Evolutionary conservation across 2,113 vertebrate genomes (phyloP), one percentile per base, ranked within the genome.

Genomic region (Sylvietta virens): DNA sequence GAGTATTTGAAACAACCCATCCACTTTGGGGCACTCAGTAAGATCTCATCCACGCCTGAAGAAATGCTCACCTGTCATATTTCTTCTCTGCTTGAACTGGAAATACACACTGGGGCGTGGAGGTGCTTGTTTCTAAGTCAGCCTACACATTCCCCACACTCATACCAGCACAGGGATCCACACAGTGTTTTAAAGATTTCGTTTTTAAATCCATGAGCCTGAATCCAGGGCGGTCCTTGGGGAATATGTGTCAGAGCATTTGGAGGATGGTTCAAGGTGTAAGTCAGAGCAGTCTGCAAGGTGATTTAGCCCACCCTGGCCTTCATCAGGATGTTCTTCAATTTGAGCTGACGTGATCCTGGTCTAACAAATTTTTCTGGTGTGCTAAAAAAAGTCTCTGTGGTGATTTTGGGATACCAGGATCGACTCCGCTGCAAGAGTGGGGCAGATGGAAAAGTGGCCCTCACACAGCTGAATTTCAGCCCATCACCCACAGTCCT

Each of bases 351-450:
- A 39, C 20, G 22, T 44, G 37, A 39, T 73, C 53, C 48, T 69
- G 31, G 22, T 60, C 37, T 28, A 37, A 51, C 10, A 56, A 28
- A 85, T 60, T 18, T 10, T 71, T 33, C 17, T 37, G 37, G 35
- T 74, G 50, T 57, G 51, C 35, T 35, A 26, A 35, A 21, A 56
- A 20, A 88, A 76, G n/a, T 12, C 64, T 31, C 33, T 28, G 33
- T n/a, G 11, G 17, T 40, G 50, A 53, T 81, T 89, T 74, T 35
- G 72, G 51, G 17, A 17, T 54, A 58, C 13, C 16, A 70, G 18
- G 31, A 47, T 30, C 0, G 0, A 15, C 4, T 28, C 21, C 3
- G 40, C 39, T 83, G 76, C 33, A 73, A 2, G 13, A 17, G 11
- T 27, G n/a, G 26, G 26, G 22, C 23, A 70, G 35, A 37, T 53